phyloP scores from a whole-genome alignment of 2,797 vertebrate genomes.

The Phrynocephalus guinanensis region DNA sequence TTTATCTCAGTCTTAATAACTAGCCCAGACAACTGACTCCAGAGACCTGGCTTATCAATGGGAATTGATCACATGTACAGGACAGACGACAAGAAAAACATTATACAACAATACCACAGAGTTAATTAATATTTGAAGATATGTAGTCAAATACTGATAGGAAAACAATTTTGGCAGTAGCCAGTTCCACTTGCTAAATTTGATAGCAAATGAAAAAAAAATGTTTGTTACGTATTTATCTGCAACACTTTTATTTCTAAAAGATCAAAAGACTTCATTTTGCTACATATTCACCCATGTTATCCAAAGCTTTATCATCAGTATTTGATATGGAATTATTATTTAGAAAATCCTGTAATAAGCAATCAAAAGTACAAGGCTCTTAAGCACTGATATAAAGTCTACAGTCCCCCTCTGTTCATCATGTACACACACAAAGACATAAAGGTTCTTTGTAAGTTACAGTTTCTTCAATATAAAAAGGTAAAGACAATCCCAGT shows the following conservation, averaged over 20 bases:
- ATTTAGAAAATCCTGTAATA: constrained; percentile 70
- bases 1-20: constrained; percentile 85
- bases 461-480: background rate
- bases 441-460: background rate
- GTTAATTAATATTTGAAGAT: constrained; percentile 81
- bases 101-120: constrained; percentile 77
- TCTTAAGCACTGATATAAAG: background rate
- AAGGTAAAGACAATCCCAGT: background rate
- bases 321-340: constrained; percentile 69
- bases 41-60: constrained; percentile 82
- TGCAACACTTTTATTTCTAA: constrained; percentile 77
- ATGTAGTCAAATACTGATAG: constrained; percentile 74
- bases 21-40: constrained; percentile 85
- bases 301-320: constrained; percentile 72
- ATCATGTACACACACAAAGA: background rate
- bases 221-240: constrained; percentile 80
- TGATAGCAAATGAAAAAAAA: constrained; percentile 80
- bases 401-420: background rate
- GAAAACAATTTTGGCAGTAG: constrained; percentile 72
- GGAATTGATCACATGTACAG: constrained; percentile 80
- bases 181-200: constrained; percentile 73
- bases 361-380: constrained; percentile 32
- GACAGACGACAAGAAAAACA: constrained; percentile 79
- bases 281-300: constrained; percentile 74
- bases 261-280: constrained; percentile 80